These are phyloP conservation scores for Nothobranchius kuhntae DNA, from an alignment of 2,113 vertebrate species.

Conservation along the genomic window DNA sequence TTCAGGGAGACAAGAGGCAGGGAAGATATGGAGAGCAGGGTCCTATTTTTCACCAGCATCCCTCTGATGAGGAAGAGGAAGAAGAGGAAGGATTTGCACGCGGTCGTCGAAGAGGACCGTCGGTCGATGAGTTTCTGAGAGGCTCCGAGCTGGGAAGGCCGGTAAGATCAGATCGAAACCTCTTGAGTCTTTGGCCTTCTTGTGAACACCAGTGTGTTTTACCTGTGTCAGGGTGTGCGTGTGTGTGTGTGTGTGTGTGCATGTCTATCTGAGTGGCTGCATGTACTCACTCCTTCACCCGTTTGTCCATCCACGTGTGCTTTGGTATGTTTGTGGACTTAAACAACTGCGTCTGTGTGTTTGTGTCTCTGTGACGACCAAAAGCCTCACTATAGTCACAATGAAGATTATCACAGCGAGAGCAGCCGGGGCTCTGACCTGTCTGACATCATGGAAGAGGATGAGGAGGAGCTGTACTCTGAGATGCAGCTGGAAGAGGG, in stretches of 20 bases:
- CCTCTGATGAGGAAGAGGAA: constrained; percentile 88
- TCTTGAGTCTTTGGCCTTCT: background rate
- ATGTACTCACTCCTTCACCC: constrained; percentile 52
- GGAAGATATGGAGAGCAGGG: constrained; percentile 72
- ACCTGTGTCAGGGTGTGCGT: constrained; percentile 13
- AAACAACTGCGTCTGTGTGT: constrained; percentile 71
- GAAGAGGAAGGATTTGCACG: constrained; percentile 88
- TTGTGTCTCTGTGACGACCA: constrained; percentile 61
- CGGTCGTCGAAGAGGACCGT: constrained; percentile 85
- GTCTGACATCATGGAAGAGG: constrained; percentile 98
- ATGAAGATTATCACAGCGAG: constrained; percentile 93
- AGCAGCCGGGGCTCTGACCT: constrained; percentile 97
- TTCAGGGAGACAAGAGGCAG: constrained; percentile 85
- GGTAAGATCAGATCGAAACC: constrained; percentile 71
- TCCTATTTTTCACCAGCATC: constrained; percentile 78
- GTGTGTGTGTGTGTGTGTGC: constrained; percentile 4
- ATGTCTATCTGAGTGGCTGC: constrained; percentile 46
- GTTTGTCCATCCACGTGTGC: constrained; percentile 50
- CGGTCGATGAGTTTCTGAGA: constrained; percentile 94
- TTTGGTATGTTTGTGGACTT: constrained; percentile 62
- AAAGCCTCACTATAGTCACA: constrained; percentile 90
- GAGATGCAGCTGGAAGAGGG: constrained; percentile 97
- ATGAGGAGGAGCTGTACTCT: constrained; percentile 96
- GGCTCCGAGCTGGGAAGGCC: constrained; percentile 93
- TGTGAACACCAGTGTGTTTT: constrained; percentile 19